Evolutionary conservation across 2,888 invertebrate species (phyloP), one percentile per base, ranked within the genome.

Genomic region (Ormyrus pomaceus): DNA sequence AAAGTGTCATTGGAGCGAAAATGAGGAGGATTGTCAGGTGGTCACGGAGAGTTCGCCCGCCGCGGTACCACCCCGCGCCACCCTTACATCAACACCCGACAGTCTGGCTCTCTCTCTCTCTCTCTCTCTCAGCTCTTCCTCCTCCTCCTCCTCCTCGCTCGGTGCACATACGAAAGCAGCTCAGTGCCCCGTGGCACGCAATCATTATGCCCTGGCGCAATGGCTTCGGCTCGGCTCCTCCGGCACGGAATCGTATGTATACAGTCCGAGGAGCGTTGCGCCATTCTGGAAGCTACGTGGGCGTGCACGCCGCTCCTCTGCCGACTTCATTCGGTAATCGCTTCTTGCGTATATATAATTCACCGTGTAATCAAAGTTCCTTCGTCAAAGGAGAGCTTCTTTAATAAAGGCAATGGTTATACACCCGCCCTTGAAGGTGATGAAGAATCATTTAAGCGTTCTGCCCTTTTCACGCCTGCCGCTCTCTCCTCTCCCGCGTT

Each of bases 131-230:
- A 6, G 19, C 50, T 50, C 50, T 71, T 66, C 80, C 77, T 82
- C 76, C 82, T 80, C 74, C 6, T 8, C 77, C 83, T 79, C 74
- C 6, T 11, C 77, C 83, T 79, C 10, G 19, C 50, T 50, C 13
- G 46, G 19, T 72, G 62, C 62, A 62, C 10, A 8, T 80, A 84
- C 83, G 83, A 84, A 84, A 83, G 66, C 83, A 86, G 81, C 86
- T 88, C 86, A 89, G 86, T 88, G 87, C 88, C 82, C 81, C 83
- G 81, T 83, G 86, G 83, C 90, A 90, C 89, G 90, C 90, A 88
- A 90, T 88, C 87, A 87, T 88, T 87, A 87, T 86, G 81, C 86
- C 84, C 81, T 77, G 85, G 83, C 83, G 84, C 83, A 86, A 84
- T 86, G 81, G 84, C 84, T 83, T 81, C 83, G 82, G 71, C 82